These are phyloP conservation scores for Crotophaga sulcirostris DNA, from an alignment of 2,113 vertebrate species.

Conservation along the genomic window DNA sequence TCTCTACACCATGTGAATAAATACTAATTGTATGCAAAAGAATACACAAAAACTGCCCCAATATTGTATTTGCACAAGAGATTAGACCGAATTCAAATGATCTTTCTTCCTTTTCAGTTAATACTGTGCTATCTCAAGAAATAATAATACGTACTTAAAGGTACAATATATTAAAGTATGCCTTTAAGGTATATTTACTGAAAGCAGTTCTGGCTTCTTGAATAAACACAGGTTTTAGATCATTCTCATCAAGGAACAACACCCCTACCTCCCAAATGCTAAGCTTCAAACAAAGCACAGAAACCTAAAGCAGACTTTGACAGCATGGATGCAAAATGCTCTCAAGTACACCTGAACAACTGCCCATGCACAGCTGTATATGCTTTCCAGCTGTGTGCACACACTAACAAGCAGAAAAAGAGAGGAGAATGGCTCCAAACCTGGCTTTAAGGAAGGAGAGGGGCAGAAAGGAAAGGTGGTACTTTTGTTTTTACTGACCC, in stretches of 20 bases:
- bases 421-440: neutral
- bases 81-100: slow-evolving; percentile 18
- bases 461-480: neutral
- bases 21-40: slow-evolving; percentile 13
- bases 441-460: neutral
- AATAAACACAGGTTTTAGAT: slow-evolving; percentile 4
- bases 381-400: neutral
- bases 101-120: neutral
- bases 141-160: slow-evolving; percentile 28
- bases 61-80: slow-evolving; percentile 27
- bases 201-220: slow-evolving; percentile 15
- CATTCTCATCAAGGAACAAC: neutral
- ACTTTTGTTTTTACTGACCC: neutral
- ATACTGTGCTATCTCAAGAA: neutral
- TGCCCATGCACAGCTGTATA: neutral
- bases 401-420: neutral
- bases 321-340: neutral
- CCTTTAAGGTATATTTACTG: slow-evolving; percentile 23
- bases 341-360: neutral
- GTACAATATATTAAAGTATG: neutral
- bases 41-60: neutral
- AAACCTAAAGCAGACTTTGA: neutral
- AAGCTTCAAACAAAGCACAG: neutral
- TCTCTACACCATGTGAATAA: neutral
- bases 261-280: neutral